Evolutionary conservation across 2,113 vertebrate species (phyloP), one percentile per base, ranked within the genome.

Genomic region (Sebastes schlegelii): DNA sequence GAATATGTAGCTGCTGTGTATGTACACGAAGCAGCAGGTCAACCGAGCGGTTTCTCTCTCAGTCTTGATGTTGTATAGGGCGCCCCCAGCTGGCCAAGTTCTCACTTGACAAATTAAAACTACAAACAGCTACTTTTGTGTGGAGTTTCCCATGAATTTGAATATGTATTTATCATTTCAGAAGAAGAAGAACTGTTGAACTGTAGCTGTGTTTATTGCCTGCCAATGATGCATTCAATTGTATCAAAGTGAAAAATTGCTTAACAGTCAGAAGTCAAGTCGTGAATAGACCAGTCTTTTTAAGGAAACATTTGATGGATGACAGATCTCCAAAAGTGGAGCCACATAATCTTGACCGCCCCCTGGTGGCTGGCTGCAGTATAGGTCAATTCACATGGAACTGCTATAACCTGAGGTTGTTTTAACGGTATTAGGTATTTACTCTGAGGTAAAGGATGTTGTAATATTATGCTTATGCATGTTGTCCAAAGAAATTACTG

Each of bases 71-170:
- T 60, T 70, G 6, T 34, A 34, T 6, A 72, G n/a, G 52, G 57
- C 1, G 48, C 58, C 70, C 63, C 45, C 64, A 57, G 3, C 63
- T 86, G 79, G 61, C n/a, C 62, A 78, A 40, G 16, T 4, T 21
- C 34, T 68, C 9, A 55, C 14, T 16, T 73, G 17, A 61, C 46
- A 58, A 21, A 49, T 61, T 12, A 19, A 43, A 42, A 75, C 16
- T 21, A 8, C n/a, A 63, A 26, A 19, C 14, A 62, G 6, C 58
- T 26, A 14, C 6, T 54, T 46, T 17, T 2, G 6, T 10, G n/a
- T 46, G 6, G 48, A 1, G 6, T 48, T 48, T 61, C 23, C 43
- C 45, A 19, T 16, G 8, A 34, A 12, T n/a, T 45, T 1, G 13
- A 61, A 61, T 61, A 71, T 46, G 8, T 23, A 26, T 46, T 58